A percentile compares a stretch with the other conserved stretches of the same genome.
Conservation (phyloP, 2,797 vertebrate genomes). For the Lepilemur ruficaudatus region DNA sequence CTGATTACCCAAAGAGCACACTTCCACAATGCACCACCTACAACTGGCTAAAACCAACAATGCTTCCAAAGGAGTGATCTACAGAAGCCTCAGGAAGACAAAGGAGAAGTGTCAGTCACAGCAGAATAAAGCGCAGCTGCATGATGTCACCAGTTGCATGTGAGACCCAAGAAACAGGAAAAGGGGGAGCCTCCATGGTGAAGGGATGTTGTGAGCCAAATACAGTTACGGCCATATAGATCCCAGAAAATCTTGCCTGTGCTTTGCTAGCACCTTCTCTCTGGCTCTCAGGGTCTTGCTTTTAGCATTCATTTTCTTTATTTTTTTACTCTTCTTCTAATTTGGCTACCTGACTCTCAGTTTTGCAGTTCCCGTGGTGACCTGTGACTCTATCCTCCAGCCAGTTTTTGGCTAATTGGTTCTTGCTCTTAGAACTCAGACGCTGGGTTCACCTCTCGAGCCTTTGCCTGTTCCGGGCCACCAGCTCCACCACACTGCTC, state of each 20-base stretch:
- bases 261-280: background rate
- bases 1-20: no score
- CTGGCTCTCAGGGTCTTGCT: background rate
- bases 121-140: background rate
- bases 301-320: background rate
- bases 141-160: background rate
- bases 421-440: background rate
- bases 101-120: background rate
- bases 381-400: background rate
- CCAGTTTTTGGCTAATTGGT: background rate
- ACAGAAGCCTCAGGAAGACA: background rate
- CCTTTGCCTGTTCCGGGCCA: background rate
- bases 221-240: background rate
- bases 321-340: background rate
- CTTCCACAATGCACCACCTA: background rate
- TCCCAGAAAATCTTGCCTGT: background rate
- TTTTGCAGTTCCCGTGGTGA: slow-evolving; percentile 32
- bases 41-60: background rate
- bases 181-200: background rate
- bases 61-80: background rate
- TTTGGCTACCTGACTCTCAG: background rate
- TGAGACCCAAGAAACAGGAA: background rate
- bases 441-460: background rate
- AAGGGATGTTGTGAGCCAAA: background rate
- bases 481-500: background rate